phyloP scores from a whole-genome alignment of 2,888 invertebrate genomes.

The Melieria crassipennis region DNA sequence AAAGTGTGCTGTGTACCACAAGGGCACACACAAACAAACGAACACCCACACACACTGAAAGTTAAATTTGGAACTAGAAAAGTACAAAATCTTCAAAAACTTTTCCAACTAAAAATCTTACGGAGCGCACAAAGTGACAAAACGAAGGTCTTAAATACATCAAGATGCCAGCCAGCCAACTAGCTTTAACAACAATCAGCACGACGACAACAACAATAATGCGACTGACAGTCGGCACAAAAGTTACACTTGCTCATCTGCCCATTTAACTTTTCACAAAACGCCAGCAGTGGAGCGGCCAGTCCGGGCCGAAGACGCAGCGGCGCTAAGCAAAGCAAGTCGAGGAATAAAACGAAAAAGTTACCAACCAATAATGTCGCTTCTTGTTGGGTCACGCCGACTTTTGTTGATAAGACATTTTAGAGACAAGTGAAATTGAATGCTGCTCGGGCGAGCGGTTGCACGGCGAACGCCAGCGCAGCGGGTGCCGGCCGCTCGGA shows the following conservation, averaged over 20 bases:
- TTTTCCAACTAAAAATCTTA: not conserved
- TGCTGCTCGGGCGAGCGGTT: too few relatives aligned
- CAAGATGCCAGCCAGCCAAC: not conserved
- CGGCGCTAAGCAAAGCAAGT: too few relatives aligned
- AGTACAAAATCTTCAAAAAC: conserved; percentile 22
- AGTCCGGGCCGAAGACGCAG: too few relatives aligned
- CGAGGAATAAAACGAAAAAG: too few relatives aligned
- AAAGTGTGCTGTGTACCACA: not conserved
- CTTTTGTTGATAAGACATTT: too few relatives aligned
- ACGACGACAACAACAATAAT: not conserved
- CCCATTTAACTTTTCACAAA: conserved; percentile 28
- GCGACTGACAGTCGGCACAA: conserved; percentile 8
- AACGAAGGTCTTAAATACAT: conserved; percentile 20
- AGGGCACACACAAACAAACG: not conserved
- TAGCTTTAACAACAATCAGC: not conserved
- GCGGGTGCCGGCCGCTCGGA: too few relatives aligned
- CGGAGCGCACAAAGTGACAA: conserved; percentile 18
- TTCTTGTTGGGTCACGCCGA: too few relatives aligned
- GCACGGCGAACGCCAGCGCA: too few relatives aligned
- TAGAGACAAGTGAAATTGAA: too few relatives aligned
- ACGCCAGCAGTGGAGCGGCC: too few relatives aligned
- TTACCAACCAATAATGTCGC: too few relatives aligned
- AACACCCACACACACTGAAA: not conserved
- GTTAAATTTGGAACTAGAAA: conserved; percentile 23
- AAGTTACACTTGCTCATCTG: conserved; percentile 16